Base-by-base conservation (phyloP, 1,140 invertebrate genomes). In the Habropoda laboriosa region DNA sequence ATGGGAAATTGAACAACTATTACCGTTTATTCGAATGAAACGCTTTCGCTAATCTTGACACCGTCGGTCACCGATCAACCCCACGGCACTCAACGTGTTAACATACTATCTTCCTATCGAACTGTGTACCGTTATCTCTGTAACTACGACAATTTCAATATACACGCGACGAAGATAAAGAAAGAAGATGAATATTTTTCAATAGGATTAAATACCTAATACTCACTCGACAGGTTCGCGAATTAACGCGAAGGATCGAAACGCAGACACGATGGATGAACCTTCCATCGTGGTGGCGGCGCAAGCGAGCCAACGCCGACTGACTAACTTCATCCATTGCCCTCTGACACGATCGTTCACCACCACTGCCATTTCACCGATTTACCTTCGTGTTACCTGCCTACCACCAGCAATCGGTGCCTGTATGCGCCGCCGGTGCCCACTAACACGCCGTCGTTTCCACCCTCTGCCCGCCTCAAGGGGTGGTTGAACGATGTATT, bases 231-330 rank as follows among this genome's bases (percentile, higher is more conserved):
- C 24, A 38, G 3, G 24, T 63, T 61, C n/a, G 27, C 30, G 57
- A n/a, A 53, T 63, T 24, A 35, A 24, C 32, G 35, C 18, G 47
- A 13, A 24, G 32, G 78, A 49, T n/a, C 3, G 60, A 21, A 61
- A 45, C 24, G 47, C 16, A 32, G n/a, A n/a, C 42, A 27, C 45
- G 71, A 75, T 24, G 77, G 70, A 79, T 38, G 40, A 45, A 55
- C 35, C n/a, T 30, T 51, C 42, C 79, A 81, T 83, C 53, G 78
- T 79, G 86, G 71, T 86, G 86, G 86, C 84, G 85, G 64, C 84
- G 82, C 87, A 83, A 76, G 78, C 87, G 84, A 76, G 78, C 83
- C 82, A 86, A 89, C 89, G 90, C 90, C 89, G 90, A 90, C 90
- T 91, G 75, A 87, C 79, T 87, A 80, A 75, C 84, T 85, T 83